These are phyloP conservation scores for Hydrochoerus hydrochaeris DNA, from an alignment of 2,113 vertebrate species.

Conservation along the genomic window DNA sequence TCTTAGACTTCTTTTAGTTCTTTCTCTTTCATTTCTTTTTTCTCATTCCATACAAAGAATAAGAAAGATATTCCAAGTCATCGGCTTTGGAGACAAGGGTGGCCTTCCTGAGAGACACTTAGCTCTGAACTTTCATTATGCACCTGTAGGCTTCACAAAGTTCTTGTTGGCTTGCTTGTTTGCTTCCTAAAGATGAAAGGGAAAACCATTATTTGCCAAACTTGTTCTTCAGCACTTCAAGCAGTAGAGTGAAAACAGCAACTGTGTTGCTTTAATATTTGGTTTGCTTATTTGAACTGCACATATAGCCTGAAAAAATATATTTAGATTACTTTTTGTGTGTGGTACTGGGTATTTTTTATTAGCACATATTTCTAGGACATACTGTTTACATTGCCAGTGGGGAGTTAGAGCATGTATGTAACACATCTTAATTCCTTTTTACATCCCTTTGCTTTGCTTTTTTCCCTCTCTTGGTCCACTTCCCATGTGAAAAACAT, in stretches of 20 bases:
- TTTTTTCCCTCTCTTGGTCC: neutral
- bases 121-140: constrained; percentile 76
- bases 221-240: constrained; percentile 23
- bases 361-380: neutral
- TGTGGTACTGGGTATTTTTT: neutral
- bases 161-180: neutral
- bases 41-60: constrained; percentile 52
- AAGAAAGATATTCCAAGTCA: constrained; percentile 55
- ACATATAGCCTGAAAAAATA: neutral
- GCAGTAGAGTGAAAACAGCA: constrained; percentile 29
- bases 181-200: constrained; percentile 61
- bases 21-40: constrained; percentile 56
- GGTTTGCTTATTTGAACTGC: neutral
- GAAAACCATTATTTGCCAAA: constrained; percentile 46
- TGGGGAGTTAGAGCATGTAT: neutral
- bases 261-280: neutral
- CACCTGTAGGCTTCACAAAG: constrained; percentile 63
- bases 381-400: neutral
- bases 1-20: constrained; percentile 68
- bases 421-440: neutral
- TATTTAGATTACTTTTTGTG: neutral
- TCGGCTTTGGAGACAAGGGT: constrained; percentile 24
- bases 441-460: neutral
- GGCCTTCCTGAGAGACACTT: constrained; percentile 68
- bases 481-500: neutral